Conservation (phyloP, 2,888 invertebrate genomes). For the Torymus texanus region DNA sequence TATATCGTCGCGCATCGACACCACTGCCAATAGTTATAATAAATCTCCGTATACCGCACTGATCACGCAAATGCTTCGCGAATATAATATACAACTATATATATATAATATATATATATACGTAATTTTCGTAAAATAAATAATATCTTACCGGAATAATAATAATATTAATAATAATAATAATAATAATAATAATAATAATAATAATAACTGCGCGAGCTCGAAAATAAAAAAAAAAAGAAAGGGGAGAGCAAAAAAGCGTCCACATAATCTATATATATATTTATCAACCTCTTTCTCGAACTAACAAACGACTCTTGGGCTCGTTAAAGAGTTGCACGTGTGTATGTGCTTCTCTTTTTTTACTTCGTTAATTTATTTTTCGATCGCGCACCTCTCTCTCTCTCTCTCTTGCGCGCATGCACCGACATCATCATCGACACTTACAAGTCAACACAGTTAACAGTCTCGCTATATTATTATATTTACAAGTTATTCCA, state of each 20-base stretch:
- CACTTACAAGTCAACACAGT: constrained; percentile 53
- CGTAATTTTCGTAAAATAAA: constrained; percentile 51
- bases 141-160: constrained; percentile 47
- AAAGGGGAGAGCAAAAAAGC: constrained; percentile 5
- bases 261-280: neutral
- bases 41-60: constrained; percentile 34
- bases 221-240: constrained; percentile 13
- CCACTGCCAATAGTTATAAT: constrained; percentile 34
- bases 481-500: constrained; percentile 43
- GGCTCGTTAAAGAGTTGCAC: no score
- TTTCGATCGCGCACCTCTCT: constrained; percentile 56
- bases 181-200: no score
- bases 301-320: constrained; percentile 36
- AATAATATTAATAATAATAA: no score
- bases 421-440: constrained; percentile 14
- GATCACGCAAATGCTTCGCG: constrained; percentile 29
- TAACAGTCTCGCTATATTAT: constrained; percentile 49
- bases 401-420: constrained; percentile 40
- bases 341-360: neutral
- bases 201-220: constrained; percentile 32
- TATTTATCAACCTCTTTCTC: neutral
- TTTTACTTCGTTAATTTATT: constrained; percentile 48
- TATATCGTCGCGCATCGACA: neutral
- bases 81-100: no score
- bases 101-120: constrained; percentile 3